Conservation (phyloP, 2,888 invertebrate genomes). For the Tethea ocularis region DNA sequence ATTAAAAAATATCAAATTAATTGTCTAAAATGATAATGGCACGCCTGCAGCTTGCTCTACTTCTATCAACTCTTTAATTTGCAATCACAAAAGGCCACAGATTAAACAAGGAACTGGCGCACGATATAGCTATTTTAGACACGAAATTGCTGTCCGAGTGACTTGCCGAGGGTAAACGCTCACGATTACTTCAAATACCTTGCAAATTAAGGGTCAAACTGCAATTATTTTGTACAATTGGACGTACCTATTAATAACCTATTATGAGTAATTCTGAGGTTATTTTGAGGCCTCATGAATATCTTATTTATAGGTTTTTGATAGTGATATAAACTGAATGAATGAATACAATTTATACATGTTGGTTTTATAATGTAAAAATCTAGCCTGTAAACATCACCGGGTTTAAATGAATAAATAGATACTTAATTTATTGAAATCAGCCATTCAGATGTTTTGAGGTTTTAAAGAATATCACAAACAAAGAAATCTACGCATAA, state of each 20-base stretch:
- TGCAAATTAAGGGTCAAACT: background rate
- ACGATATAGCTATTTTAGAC: constrained; percentile 20
- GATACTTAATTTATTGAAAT: no score
- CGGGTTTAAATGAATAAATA: no score
- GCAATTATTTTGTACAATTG: background rate
- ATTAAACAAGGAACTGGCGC: constrained; percentile 8
- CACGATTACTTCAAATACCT: background rate
- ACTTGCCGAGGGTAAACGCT: background rate
- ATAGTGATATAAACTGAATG: no score
- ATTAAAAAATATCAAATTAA: no score
- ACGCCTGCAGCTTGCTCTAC: background rate
- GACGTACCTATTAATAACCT: background rate
- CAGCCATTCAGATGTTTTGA: no score
- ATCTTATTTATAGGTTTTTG: no score
- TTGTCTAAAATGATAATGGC: background rate
- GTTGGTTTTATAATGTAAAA: no score
- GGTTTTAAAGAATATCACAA: no score
- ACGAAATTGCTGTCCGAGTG: background rate
- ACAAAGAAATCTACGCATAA: no score
- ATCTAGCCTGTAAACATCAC: no score
- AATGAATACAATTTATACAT: no score
- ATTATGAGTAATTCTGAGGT: background rate
- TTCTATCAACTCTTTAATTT: background rate
- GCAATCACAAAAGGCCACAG: background rate
- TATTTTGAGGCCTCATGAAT: background rate